These are phyloP conservation scores for Periophthalmus modestus DNA, from an alignment of 2,113 vertebrate genomes.

Conservation along the genomic window DNA sequence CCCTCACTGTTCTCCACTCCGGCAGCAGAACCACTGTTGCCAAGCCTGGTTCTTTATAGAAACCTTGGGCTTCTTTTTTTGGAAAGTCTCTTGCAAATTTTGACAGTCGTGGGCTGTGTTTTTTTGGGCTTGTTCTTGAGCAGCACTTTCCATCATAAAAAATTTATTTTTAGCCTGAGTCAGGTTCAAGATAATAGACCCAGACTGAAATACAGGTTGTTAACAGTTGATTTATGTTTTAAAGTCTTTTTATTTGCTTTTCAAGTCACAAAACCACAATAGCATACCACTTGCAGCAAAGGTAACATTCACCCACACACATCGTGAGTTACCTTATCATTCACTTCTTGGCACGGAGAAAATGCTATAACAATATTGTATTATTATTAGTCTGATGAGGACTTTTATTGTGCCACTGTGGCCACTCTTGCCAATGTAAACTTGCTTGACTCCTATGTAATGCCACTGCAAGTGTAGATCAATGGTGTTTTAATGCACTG, in stretches of 20 bases:
- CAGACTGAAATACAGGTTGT: too few species aligned
- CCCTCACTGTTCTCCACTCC: background rate
- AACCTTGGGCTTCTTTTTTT: too few species aligned
- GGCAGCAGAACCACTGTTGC: background rate
- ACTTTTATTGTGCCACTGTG: background rate
- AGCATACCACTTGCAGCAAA: background rate
- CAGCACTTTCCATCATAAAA: too few species aligned
- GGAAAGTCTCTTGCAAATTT: too few species aligned
- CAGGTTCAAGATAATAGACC: too few species aligned
- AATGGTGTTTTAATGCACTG: slow-evolving; percentile 11
- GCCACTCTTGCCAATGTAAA: slow-evolving; percentile 10
- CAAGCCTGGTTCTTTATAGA: too few species aligned
- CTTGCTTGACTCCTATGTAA: background rate
- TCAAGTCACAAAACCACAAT: background rate
- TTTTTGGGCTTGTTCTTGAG: too few species aligned
- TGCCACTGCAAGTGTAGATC: background rate
- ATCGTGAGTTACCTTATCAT: background rate
- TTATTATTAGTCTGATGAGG: slow-evolving; percentile 1
- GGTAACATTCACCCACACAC: background rate
- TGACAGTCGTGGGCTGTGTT: too few species aligned
- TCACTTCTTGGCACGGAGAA: background rate
- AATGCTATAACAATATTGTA: background rate
- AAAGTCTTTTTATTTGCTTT: too few species aligned
- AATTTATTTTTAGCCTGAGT: too few species aligned
- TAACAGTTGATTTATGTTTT: too few species aligned